A percentile compares a stretch with the other conserved stretches of the same genome.
These are phyloP conservation scores for Yponomeuta cagnagella DNA, from an alignment of 2,888 invertebrate genomes.

Conservation along the genomic window DNA sequence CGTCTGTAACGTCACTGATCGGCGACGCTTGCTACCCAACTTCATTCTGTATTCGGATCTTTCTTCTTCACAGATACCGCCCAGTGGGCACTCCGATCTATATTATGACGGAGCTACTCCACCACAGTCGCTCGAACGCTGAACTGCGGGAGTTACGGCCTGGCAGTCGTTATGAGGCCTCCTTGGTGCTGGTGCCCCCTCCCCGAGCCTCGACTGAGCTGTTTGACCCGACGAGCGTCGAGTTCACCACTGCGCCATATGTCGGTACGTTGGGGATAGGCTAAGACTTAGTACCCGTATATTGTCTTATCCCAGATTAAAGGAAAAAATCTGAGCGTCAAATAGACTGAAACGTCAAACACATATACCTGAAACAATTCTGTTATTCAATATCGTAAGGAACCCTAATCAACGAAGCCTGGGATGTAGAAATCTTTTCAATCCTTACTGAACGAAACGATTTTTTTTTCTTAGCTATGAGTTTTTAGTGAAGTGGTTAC, in stretches of 20 bases:
- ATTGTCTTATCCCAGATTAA: not conserved
- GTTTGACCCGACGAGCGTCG: slow-evolving; percentile 80
- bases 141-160: slow-evolving; percentile 86
- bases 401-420: too few relatives aligned
- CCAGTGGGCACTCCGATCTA: slow-evolving; percentile 89
- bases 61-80: slow-evolving; percentile 77
- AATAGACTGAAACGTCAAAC: too few relatives aligned
- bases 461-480: too few relatives aligned
- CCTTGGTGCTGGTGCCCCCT: slow-evolving; percentile 89
- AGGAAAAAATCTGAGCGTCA: too few relatives aligned
- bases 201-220: slow-evolving; percentile 86
- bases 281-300: not conserved
- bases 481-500: too few relatives aligned
- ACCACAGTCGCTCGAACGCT: slow-evolving; percentile 86
- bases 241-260: slow-evolving; percentile 82
- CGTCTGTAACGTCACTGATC: too few relatives aligned
- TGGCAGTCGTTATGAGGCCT: slow-evolving; percentile 87
- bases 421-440: too few relatives aligned
- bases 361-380: too few relatives aligned
- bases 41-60: too few relatives aligned
- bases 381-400: too few relatives aligned
- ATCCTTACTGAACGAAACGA: too few relatives aligned
- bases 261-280: slow-evolving; percentile 64
- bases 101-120: slow-evolving; percentile 89
- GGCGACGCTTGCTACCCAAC: too few relatives aligned